Evolutionary conservation across 2,113 vertebrate genomes (phyloP), one percentile per base, ranked within the genome.

Genomic region (Dolichotis patagonum): DNA sequence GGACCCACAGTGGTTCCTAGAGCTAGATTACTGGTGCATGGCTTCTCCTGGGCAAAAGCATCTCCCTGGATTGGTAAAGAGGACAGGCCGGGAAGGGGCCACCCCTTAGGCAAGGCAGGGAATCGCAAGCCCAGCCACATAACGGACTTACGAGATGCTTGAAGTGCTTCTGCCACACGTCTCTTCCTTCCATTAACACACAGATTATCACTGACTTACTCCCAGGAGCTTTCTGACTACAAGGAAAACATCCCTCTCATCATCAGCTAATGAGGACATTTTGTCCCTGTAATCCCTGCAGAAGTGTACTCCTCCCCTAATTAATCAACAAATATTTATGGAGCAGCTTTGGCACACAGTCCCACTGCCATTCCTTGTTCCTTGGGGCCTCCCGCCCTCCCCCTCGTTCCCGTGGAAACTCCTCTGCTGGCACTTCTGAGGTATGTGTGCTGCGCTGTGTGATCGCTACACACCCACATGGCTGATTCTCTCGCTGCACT

Each of bases 241-340:
- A 96, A 95, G 91, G 73, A 86, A 96, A 97, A 65, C 20, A 0
- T 93, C 96, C 88, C 88, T 96, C 73, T 97, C 97, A 95, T 97
- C 96, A 88, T 85, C 88, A 69, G 85, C 88, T 97, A 97, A 97
- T 97, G 93, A 97, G 92, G 92, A 95, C 92, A 93, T 93, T 97
- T 97, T 96, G 95, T 97, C 82, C 94, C 95, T 67, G 26, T 88
- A 90, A 95, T 97, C 95, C 95, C 97, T 93, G 46, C 97, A 97
- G 96, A 97, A 78, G 94, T 43, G 32, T 81, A 65, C 93, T 87
- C 95, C 96, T 97, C 88, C 93, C 88, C 77, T 96, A 93, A 96
- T 97, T 97, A 97, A 96, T 97, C 97, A 97, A 95, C 94, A 97
- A 91, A 94, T 97, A 96, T 97, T 96, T 95, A 93, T 71, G 20